Conservation (phyloP, 2,888 invertebrate genomes). For the Ligdia adustata region DNA sequence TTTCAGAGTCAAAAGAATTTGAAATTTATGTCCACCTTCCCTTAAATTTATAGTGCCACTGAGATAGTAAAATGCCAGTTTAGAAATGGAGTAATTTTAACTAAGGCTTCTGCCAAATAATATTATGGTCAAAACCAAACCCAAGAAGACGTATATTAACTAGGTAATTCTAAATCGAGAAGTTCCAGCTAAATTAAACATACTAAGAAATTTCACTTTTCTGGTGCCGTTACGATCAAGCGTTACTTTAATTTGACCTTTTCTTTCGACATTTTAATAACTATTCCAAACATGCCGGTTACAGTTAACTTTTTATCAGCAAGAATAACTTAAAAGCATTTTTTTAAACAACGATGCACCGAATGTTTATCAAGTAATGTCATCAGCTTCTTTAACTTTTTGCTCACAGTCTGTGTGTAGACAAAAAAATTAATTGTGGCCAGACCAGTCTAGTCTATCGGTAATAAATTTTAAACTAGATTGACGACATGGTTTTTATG, state of each 20-base stretch:
- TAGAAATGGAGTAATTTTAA: background rate
- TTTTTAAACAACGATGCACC: constrained; percentile 21
- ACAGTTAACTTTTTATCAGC: constrained; percentile 6
- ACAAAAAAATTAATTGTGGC: constrained; percentile 25
- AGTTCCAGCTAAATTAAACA: no score
- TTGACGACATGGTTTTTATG: constrained; percentile 29
- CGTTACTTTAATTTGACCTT: constrained; percentile 14
- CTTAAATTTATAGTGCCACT: constrained; percentile 9
- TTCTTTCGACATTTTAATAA: constrained; percentile 19
- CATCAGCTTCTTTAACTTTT: constrained; percentile 20
- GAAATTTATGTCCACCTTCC: background rate
- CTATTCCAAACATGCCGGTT: constrained; percentile 22
- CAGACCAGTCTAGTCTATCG: constrained; percentile 21
- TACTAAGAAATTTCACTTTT: no score
- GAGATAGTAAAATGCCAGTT: constrained; percentile 3
- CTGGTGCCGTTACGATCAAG: constrained; percentile 17
- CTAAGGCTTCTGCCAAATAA: no score
- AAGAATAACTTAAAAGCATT: constrained; percentile 6
- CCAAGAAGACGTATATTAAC: no score
- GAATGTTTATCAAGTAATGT: constrained; percentile 20
- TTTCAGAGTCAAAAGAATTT: constrained; percentile 8
- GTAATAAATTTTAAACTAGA: constrained; percentile 30
- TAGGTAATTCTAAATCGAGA: no score
- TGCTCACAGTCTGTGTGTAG: constrained; percentile 10
- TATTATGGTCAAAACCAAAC: no score